Base-by-base conservation (phyloP, 1,140 invertebrate genomes). In the Pseudomyrmex gracilis region DNA sequence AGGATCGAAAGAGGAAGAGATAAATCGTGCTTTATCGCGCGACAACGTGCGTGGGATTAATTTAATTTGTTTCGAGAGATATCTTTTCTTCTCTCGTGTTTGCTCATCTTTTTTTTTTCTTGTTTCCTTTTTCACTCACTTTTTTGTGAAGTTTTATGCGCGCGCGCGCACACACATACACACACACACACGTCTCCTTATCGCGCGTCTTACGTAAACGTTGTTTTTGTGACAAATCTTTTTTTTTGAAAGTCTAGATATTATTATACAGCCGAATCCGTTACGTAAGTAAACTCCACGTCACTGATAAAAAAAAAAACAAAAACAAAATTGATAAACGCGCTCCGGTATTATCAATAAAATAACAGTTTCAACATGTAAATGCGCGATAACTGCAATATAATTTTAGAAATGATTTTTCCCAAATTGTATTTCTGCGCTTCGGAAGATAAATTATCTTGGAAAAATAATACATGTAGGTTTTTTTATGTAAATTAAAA, bases 1-100 rank as follows among this genome's bases (percentile, higher is more conserved):
- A 34, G 51, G 51, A 82, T 74, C 70, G 49, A 57, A 70, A 20
- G 45, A 60, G 66, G 76, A 70, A 64, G 78, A 82, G 70, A 82
- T 74, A 74, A 82, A 82, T 74, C 47, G 76, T 45, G 76, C 55
- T 71, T 58, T 58, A 71, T 22, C 43, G 66, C 49, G 34, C 34
- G 34, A 4, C 7, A 80, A 49, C 51, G 45, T 57, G 43, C 12
- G 51, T 15, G 53, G 66, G 20, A 58, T 49, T 80, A 80, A 80
- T 80, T 34, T 80, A 71, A 47, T 49, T 34, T 24, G 43, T 20
- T 58, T 70, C 20, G 10, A 49, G 10, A 49, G 34, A n/a, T 58
- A 34, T 13, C 66, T 55, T 20, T 55, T 20, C 2, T 22, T 47
- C 24, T 34, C 53, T 4, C 13, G 47, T 17, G 1, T 24, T 17